Conservation (phyloP, 2,113 vertebrate genomes). For the Tachuris rubrigastra region DNA sequence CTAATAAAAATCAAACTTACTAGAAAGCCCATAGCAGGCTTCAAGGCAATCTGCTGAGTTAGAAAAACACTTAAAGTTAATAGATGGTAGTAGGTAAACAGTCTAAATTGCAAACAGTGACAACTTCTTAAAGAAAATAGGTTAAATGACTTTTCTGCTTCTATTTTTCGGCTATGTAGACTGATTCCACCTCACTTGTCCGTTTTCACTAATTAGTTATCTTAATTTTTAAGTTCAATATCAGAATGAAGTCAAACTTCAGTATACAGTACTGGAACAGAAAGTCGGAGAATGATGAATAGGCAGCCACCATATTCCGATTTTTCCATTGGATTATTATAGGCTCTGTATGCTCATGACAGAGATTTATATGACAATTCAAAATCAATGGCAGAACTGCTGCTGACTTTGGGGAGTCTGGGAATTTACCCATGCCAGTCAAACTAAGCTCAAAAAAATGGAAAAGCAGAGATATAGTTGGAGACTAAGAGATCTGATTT, state of each 20-base stretch:
- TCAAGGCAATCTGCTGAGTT: conserved; percentile 31
- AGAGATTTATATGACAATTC: conserved; percentile 9
- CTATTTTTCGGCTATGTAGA: background rate
- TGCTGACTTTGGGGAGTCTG: background rate
- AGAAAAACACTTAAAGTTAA: conserved; percentile 17
- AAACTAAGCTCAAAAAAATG: background rate
- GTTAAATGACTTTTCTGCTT: background rate
- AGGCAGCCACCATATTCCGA: background rate
- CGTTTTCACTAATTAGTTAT: background rate
- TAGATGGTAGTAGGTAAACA: conserved; percentile 9
- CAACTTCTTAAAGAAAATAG: background rate
- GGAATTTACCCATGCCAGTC: background rate
- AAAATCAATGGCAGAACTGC: conserved; percentile 10
- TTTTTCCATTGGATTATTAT: background rate
- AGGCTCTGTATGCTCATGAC: background rate
- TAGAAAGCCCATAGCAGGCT: conserved; percentile 5
- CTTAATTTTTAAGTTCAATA: background rate
- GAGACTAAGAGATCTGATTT: background rate
- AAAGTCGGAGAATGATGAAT: background rate
- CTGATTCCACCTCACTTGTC: background rate
- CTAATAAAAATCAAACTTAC: conserved; percentile 57
- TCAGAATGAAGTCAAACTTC: background rate
- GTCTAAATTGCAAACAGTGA: background rate
- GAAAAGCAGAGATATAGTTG: background rate
- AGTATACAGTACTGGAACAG: background rate